Percentiles rank a stretch among this genome's conserved stretches.
Evolutionary conservation across 2,113 vertebrate species (phyloP).

Genomic region (Emydura subglobosa): DNA sequence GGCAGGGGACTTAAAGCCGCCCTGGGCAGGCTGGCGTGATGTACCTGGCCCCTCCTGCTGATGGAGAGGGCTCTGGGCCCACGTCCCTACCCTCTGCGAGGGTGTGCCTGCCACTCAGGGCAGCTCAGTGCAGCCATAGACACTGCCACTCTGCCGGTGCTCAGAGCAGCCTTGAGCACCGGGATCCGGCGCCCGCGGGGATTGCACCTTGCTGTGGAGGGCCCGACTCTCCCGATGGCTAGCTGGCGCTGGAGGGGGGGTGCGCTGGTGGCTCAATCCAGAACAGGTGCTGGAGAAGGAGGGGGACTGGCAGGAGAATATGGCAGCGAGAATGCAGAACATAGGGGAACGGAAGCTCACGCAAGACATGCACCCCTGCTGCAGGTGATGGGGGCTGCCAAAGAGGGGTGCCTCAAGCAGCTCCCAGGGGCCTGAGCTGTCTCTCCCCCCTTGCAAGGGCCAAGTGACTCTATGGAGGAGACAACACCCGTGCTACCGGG

Average conservation of each 20-base stretch:
- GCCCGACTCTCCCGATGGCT: background rate
- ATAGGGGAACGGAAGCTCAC: background rate
- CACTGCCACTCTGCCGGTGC: background rate
- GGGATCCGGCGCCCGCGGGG: background rate
- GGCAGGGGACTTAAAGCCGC: background rate
- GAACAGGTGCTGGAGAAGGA: background rate
- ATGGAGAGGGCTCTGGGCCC: background rate
- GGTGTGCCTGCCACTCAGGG: background rate
- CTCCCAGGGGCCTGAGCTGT: too few species aligned
- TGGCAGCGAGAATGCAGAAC: rapidly evolving
- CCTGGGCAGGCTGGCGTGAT: background rate
- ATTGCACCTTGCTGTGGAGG: background rate
- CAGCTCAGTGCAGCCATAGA: background rate
- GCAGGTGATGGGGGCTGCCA: rapidly evolving
- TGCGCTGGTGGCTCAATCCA: rapidly evolving
- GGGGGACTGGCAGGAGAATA: too few species aligned
- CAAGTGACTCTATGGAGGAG: background rate
- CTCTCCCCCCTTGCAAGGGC: background rate
- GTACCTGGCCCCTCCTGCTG: background rate
- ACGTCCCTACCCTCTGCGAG: too few species aligned
- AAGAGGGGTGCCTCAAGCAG: background rate
- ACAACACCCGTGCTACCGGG: background rate
- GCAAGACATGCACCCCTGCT: background rate
- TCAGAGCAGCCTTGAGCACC: background rate
- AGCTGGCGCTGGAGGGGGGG: background rate